Evolutionary conservation across 2,797 vertebrate genomes (phyloP).

Genomic region (Glossophaga mutica): DNA sequence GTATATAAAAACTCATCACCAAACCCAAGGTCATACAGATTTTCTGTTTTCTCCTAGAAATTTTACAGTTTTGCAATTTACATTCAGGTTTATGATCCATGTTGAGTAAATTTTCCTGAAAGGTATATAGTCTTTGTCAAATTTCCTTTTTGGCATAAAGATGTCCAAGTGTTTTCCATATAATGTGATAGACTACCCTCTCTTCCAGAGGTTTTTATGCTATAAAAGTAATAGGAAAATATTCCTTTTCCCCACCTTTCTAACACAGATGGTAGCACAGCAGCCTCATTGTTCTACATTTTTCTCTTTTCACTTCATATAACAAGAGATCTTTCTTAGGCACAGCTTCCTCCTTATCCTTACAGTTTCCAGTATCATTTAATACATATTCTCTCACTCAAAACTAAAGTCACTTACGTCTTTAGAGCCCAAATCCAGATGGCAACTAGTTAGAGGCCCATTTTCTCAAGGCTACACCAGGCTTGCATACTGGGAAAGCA

Average conservation of each 20-base stretch:
- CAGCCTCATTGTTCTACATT: background rate
- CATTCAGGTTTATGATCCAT: background rate
- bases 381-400: background rate
- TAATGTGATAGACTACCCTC: background rate
- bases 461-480: background rate
- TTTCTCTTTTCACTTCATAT: background rate
- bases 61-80: conserved; percentile 9
- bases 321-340: background rate
- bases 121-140: background rate
- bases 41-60: background rate
- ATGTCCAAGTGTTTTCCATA: background rate
- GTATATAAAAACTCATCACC: background rate
- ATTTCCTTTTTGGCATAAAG: background rate
- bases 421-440: background rate
- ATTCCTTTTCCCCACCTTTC: background rate
- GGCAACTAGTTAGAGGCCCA: background rate
- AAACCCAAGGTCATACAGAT: background rate
- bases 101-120: background rate
- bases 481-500: background rate
- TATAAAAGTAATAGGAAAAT: background rate
- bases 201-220: background rate
- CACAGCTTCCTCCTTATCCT: background rate
- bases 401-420: conserved; percentile 12
- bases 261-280: background rate
- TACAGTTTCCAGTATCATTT: background rate